Percentiles rank a stretch among this genome's conserved stretches.
Conservation (phyloP, 2,888 invertebrate species). For the Eupsilia transversa region DNA sequence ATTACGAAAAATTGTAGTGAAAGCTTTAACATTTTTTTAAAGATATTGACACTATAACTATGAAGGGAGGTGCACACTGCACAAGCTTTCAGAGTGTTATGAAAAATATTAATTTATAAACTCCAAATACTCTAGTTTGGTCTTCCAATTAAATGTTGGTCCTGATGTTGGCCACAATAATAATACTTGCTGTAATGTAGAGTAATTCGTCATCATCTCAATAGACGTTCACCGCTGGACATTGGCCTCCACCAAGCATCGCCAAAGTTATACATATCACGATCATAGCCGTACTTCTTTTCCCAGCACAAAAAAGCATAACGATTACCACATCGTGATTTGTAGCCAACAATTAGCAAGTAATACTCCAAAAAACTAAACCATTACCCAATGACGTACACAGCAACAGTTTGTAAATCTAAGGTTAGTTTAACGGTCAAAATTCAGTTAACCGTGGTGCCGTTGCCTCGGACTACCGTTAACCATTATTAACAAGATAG, state of each 20-base stretch:
- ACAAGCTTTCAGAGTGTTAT: neutral
- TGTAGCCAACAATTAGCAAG: conserved; percentile 20
- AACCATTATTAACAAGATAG: conserved; percentile 64
- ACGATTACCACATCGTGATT: conserved; percentile 7
- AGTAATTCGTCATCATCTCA: neutral
- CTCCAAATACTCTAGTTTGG: neutral
- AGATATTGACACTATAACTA: too few species aligned
- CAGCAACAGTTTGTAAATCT: conserved; percentile 46
- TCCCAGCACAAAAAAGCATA: neutral
- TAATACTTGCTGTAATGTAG: too few species aligned
- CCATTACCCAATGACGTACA: conserved; percentile 28
- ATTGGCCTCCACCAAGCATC: neutral
- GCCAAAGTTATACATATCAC: neutral
- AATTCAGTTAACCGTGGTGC: conserved; percentile 64
- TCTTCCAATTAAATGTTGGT: neutral
- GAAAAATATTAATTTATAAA: neutral
- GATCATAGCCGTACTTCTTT: neutral
- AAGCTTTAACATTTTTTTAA: conserved; percentile 1
- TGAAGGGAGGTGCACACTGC: too few species aligned
- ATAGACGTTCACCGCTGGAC: too few species aligned
- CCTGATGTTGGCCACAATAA: neutral
- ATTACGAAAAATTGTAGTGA: conserved; percentile 7
- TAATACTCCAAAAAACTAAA: conserved; percentile 28
- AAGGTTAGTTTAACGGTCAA: conserved; percentile 60
- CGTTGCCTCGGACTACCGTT: conserved; percentile 62